Evolutionary conservation across 2,113 vertebrate genomes (phyloP).

Genomic region (Tachysurus fulvidraco): DNA sequence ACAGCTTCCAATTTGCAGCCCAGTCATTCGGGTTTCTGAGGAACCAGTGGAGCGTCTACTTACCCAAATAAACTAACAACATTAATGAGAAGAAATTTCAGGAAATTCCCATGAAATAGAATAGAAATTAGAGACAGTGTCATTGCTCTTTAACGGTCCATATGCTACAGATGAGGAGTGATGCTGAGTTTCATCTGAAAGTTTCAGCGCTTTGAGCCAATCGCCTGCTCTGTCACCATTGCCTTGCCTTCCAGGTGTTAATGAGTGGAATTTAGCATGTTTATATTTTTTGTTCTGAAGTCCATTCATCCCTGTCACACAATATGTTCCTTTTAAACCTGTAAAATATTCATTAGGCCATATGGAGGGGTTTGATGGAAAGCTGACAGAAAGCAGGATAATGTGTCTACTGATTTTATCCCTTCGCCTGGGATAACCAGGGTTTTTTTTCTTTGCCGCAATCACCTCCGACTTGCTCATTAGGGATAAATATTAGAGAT

Average conservation of each 20-base stretch:
- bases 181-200: not conserved
- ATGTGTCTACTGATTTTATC: not conserved
- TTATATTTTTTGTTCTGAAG: constrained; percentile 37
- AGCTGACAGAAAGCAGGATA: not conserved
- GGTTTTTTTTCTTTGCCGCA: too few species aligned
- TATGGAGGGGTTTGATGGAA: constrained; percentile 7
- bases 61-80: not conserved
- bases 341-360: constrained; percentile 45
- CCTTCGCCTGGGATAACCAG: too few species aligned
- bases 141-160: not conserved
- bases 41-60: not conserved
- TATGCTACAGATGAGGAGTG: not conserved
- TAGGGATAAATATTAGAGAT: too few species aligned
- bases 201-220: not conserved
- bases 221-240: not conserved
- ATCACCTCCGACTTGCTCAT: too few species aligned
- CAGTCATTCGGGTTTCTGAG: not conserved
- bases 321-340: constrained; percentile 17
- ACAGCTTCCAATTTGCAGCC: not conserved
- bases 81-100: not conserved
- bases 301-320: not conserved
- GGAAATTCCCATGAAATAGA: not conserved
- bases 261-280: constrained; percentile 15
- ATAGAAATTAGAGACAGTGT: not conserved
- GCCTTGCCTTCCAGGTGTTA: constrained; percentile 44